Base-by-base conservation (phyloP, 2,113 vertebrate species). In the Fregetta grallaria region DNA sequence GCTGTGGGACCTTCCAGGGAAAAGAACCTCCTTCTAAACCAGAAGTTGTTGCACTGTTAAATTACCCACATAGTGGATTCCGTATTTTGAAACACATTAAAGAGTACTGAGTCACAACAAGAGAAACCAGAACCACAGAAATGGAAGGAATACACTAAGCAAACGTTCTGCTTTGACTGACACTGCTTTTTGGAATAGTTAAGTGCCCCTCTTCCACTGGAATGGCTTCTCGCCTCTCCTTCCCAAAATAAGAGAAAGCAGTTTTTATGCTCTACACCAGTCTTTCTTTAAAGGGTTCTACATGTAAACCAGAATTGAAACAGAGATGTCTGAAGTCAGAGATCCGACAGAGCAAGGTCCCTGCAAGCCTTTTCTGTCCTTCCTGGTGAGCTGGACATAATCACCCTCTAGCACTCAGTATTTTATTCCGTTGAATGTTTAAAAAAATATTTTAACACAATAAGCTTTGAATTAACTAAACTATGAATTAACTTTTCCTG, bases 1-100 rank as follows among this genome's bases (percentile, higher is more conserved):
- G 96, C 98, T 98, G 98, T 98, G 97, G 97, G 95, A 97, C 97
- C 98, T 98, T 98, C 76, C 84, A 97, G 88, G 80, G 84, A 81
- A 85, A 88, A 74, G 30, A 90, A 45, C 13, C 6, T 68, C 15
- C 32, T 27, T 4, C 75, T 49, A 29, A 63, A 81, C 5, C 52
- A 62, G 49, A 80, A 95, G 81, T 89, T 89, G 84, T 9, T 80
- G 53, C 18, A 52, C 74, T 70, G 68, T 63, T 81, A 71, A 90
- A 95, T 90, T 71, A 96, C 92, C 73, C 86, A 45, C 27, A 47
- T 5, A 70, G 68, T 45, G 90, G 52, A 86, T 74, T 92, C 72
- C 5, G 7, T 83, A 81, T 93, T 94, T 94, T 84, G 78, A 97
- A 92, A 94, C 56, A n/a, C 56, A 63, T 7, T 92, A 65, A 86